Evolutionary conservation across 2,797 vertebrate species (phyloP).

Genomic region (Apogon talboti): DNA sequence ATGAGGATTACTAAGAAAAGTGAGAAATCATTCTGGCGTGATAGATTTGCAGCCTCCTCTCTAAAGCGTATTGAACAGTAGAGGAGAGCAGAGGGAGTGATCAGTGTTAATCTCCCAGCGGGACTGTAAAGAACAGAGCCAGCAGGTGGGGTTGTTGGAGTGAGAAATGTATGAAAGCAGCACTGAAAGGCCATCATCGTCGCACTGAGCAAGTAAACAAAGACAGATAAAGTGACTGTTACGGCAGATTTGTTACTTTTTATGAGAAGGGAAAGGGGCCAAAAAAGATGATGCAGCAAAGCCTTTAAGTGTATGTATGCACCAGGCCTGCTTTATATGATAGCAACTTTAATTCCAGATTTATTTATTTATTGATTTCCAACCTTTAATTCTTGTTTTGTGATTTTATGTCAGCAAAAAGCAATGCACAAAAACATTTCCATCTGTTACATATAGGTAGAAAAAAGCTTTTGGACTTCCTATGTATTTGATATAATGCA

Average conservation of each 20-base stretch:
- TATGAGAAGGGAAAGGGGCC: background rate
- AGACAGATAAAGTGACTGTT: background rate
- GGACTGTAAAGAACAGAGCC: slow-evolving; percentile 49
- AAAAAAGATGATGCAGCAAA: slow-evolving; percentile 12
- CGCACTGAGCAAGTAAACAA: slow-evolving; percentile 1
- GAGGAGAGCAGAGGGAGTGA: slow-evolving; percentile 60
- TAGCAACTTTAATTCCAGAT: no score
- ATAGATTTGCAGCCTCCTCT: slow-evolving; percentile 27
- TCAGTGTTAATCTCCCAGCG: slow-evolving; percentile 34
- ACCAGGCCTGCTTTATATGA: no score
- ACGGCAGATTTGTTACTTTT: slow-evolving; percentile 5
- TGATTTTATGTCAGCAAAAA: no score
- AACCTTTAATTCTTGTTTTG: background rate
- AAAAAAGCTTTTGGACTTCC: no score
- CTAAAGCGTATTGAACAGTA: slow-evolving; percentile 16
- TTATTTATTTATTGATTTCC: no score
- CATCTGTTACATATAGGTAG: no score
- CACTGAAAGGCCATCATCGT: slow-evolving; percentile 6
- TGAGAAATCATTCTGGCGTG: slow-evolving; percentile 28
- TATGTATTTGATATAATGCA: no score
- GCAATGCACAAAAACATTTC: no score
- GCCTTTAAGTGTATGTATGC: no score
- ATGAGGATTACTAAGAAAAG: slow-evolving; percentile 1
- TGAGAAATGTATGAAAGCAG: slow-evolving; percentile 28
- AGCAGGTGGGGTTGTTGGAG: slow-evolving; percentile 42